Conservation (phyloP, 2,113 vertebrate species). For the Nothocercus julius region DNA sequence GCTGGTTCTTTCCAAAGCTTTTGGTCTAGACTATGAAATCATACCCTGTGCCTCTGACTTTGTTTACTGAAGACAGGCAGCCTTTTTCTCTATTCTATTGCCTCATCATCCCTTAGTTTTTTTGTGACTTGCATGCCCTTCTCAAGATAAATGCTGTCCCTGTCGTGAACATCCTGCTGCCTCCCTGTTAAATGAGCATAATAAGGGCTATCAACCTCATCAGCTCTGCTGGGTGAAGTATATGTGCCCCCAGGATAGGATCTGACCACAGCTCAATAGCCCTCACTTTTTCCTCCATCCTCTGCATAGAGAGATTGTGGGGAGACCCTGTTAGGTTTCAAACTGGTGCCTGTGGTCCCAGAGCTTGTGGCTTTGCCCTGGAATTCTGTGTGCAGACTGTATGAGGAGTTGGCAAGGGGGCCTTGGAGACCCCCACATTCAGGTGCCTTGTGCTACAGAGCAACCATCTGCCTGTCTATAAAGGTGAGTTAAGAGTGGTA, state of each 20-base stretch:
- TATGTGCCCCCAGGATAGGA: not conserved
- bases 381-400: rapidly evolving
- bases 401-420: not conserved
- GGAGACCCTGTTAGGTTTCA: not conserved
- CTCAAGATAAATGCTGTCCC: not conserved
- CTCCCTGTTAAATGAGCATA: not conserved
- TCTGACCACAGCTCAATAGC: not conserved
- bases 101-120: not conserved
- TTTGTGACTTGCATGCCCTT: not conserved
- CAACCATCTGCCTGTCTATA: not conserved
- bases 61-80: not conserved
- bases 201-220: rapidly evolving
- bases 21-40: not conserved
- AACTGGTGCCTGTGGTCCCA: rapidly evolving
- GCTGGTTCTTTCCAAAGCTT: not conserved
- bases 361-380: not conserved
- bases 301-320: not conserved
- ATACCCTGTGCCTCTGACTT: not conserved
- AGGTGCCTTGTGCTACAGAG: rapidly evolving
- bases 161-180: not conserved
- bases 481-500: not conserved
- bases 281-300: not conserved
- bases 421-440: rapidly evolving
- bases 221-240: not conserved
- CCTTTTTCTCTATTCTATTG: not conserved